These are phyloP conservation scores for Dinoponera quadriceps DNA, from an alignment of 1,140 invertebrate genomes.

Conservation along the genomic window DNA sequence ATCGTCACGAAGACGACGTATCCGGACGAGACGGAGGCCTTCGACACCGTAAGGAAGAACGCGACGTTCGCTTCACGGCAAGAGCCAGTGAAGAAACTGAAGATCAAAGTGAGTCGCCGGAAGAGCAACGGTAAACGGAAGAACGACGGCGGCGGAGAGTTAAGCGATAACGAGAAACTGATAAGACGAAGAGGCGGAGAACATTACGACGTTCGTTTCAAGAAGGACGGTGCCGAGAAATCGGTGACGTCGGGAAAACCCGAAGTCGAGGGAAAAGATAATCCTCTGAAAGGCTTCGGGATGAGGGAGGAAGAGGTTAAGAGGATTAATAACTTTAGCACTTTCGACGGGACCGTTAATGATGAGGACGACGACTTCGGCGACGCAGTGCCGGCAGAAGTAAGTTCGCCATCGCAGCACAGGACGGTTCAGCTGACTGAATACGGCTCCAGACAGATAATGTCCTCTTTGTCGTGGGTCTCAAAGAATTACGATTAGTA, in stretches of 20 bases:
- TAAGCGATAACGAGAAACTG: background rate
- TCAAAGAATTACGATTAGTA: conserved; percentile 75
- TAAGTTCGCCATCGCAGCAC: conserved; percentile 64
- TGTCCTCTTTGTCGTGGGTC: conserved; percentile 74
- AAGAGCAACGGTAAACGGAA: conserved; percentile 1
- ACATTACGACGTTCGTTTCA: conserved; percentile 23
- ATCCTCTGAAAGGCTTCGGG: background rate
- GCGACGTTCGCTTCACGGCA: background rate
- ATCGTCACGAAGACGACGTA: conserved; percentile 76
- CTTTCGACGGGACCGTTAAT: conserved; percentile 36
- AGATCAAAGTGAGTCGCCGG: background rate
- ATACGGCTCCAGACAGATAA: conserved; percentile 69
- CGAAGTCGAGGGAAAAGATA: conserved; percentile 39
- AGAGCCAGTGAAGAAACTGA: background rate
- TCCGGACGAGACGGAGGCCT: conserved; percentile 52
- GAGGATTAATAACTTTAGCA: conserved; percentile 53
- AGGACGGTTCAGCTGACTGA: conserved; percentile 67
- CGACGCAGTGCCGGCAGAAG: conserved; percentile 51
- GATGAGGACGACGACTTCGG: conserved; percentile 20
- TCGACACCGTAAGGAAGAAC: conserved; percentile 14
- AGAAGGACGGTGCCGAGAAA: conserved; percentile 67
- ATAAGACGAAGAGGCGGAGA: conserved; percentile 14
- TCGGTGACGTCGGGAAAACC: conserved; percentile 61
- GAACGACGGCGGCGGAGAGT: background rate
- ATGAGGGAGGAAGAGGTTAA: conserved; percentile 9